Evolutionary conservation across 2,113 vertebrate species (phyloP).

Genomic region (Lucifuga dentata): DNA sequence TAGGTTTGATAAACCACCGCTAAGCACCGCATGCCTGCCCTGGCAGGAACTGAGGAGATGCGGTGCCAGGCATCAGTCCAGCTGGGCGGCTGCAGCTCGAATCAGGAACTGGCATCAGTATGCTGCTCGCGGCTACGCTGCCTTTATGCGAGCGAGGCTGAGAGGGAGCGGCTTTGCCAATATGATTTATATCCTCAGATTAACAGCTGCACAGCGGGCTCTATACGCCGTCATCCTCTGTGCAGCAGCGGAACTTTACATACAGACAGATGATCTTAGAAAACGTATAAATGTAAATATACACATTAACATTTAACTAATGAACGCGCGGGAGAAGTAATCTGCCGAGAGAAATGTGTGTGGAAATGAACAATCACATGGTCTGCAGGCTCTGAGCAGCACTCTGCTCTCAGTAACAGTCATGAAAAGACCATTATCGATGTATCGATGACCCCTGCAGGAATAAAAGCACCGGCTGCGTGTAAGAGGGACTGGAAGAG

Average conservation of each 20-base stretch:
- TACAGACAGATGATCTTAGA: slow-evolving; percentile 21
- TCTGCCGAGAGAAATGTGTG: not conserved
- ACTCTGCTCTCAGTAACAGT: slow-evolving; percentile 38
- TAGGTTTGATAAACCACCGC: slow-evolving; percentile 74
- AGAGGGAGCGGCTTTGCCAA: slow-evolving; percentile 50
- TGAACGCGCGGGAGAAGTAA: too few species aligned
- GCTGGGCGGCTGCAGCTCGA: slow-evolving; percentile 60
- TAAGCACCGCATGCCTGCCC: slow-evolving; percentile 48
- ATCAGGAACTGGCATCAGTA: slow-evolving; percentile 65
- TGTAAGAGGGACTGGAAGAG: slow-evolving; percentile 47
- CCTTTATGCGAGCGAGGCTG: slow-evolving; percentile 54
- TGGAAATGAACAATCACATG: slow-evolving; percentile 36
- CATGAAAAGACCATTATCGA: slow-evolving; percentile 58
- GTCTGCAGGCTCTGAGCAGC: slow-evolving; percentile 22
- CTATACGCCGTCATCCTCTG: slow-evolving; percentile 51
- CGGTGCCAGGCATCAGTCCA: slow-evolving; percentile 65
- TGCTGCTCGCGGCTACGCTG: slow-evolving; percentile 45
- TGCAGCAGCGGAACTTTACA: slow-evolving; percentile 10
- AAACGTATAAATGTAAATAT: slow-evolving; percentile 27
- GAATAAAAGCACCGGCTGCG: slow-evolving; percentile 54
- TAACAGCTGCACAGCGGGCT: slow-evolving; percentile 61
- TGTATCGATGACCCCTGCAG: slow-evolving; percentile 70
- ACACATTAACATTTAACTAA: slow-evolving; percentile 10
- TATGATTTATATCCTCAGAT: slow-evolving; percentile 70
- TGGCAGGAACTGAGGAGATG: slow-evolving; percentile 57